phyloP scores from a whole-genome alignment of 35 echinoderm and acorn worm species.

The Acanthaster planci region DNA sequence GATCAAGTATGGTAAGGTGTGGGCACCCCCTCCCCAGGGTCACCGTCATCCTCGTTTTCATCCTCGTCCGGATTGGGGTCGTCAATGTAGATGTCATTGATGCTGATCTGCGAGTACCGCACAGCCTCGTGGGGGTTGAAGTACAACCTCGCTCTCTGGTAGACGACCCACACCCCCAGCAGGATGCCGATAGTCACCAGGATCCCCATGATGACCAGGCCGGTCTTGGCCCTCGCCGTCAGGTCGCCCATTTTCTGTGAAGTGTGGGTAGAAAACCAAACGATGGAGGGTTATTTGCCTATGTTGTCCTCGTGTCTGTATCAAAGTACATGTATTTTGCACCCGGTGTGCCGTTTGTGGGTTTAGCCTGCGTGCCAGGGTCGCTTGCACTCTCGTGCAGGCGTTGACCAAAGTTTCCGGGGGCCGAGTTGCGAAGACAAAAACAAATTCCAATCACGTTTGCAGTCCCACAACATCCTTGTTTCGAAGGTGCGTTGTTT shows the following conservation, averaged over 20 bases:
- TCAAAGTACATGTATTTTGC: too few relatives aligned
- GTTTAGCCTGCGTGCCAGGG: too few relatives aligned
- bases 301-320: too few relatives aligned
- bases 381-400: too few relatives aligned
- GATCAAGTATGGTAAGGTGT: not conserved
- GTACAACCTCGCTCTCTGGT: slow-evolving; percentile 35
- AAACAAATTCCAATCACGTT: too few relatives aligned
- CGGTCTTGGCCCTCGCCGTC: slow-evolving; percentile 43
- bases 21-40: slow-evolving; percentile 29
- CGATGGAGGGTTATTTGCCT: too few relatives aligned
- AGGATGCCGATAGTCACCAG: slow-evolving; percentile 42
- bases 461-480: too few relatives aligned
- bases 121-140: slow-evolving; percentile 32
- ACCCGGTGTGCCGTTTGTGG: too few relatives aligned
- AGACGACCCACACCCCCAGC: slow-evolving; percentile 42
- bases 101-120: slow-evolving; percentile 49
- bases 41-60: slow-evolving; percentile 30
- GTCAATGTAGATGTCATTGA: slow-evolving; percentile 48
- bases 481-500: too few relatives aligned
- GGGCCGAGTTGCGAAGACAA: too few relatives aligned
- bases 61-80: slow-evolving; percentile 35
- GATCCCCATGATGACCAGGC: slow-evolving; percentile 44
- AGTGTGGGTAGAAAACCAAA: too few relatives aligned
- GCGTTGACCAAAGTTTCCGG: too few relatives aligned
- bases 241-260: slow-evolving; percentile 20